phyloP scores from a whole-genome alignment of 37 sponge, comb jelly and placozoan species.

The Haliclona indistincta region DNA sequence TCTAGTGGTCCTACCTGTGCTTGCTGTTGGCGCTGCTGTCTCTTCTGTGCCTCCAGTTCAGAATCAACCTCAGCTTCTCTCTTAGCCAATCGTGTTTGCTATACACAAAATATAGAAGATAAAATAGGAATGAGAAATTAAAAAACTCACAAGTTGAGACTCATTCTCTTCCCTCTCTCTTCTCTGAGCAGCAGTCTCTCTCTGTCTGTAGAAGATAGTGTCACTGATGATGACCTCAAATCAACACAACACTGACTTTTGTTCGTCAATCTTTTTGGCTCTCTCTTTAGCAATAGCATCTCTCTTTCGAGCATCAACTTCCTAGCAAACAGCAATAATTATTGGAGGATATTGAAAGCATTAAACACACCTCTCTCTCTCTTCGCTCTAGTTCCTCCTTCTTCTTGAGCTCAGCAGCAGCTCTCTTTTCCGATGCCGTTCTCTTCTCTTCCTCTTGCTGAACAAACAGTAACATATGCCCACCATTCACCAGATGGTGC shows the following conservation, averaged over 20 bases:
- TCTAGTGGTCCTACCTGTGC: conserved; percentile 34
- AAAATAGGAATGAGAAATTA: neutral
- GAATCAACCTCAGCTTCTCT: conserved; percentile 56
- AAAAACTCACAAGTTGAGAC: conserved; percentile 34
- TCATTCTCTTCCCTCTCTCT: conserved; percentile 44
- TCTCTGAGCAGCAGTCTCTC: conserved; percentile 20
- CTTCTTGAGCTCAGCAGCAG: conserved; percentile 16
- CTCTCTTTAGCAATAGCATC: conserved; percentile 49
- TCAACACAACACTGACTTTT: conserved; percentile 43
- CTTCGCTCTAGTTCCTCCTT: conserved; percentile 53
- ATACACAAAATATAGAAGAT: neutral
- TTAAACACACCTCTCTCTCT: conserved; percentile 46
- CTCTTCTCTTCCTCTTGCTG: conserved; percentile 42
- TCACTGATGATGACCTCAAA: neutral
- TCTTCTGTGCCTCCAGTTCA: conserved; percentile 38
- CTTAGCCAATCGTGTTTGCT: conserved; percentile 62
- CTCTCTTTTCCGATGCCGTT: conserved; percentile 28
- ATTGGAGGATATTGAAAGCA: neutral
- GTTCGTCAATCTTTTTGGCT: conserved; percentile 49
- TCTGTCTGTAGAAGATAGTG: conserved; percentile 9
- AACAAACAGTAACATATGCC: too few species aligned
- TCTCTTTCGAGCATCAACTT: conserved; percentile 14
- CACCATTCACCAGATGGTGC: neutral
- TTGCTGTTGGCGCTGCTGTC: conserved; percentile 16
- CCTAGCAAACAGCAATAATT: conserved; percentile 3